These are phyloP conservation scores for Sipha maydis DNA, from an alignment of 2,888 invertebrate genomes.

Conservation along the genomic window DNA sequence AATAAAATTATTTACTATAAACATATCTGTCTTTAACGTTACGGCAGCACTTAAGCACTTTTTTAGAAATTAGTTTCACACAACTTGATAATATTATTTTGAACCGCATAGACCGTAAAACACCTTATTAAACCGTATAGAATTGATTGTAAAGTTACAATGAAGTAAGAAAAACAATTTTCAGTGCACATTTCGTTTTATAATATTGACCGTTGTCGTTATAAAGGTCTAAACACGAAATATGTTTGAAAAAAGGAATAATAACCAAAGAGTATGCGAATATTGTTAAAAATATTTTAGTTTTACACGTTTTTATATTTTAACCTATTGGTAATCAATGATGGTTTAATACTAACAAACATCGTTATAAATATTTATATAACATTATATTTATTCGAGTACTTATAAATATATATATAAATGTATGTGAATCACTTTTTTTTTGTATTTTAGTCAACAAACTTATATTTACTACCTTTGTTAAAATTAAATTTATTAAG, in stretches of 20 bases:
- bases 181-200: neutral
- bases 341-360: neutral
- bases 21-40: neutral
- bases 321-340: too few species aligned
- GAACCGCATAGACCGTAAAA: neutral
- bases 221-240: neutral
- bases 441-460: too few species aligned
- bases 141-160: constrained; percentile 22
- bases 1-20: neutral
- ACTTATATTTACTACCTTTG: too few species aligned
- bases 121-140: neutral
- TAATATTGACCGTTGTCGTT: neutral
- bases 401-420: too few species aligned
- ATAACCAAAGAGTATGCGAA: too few species aligned
- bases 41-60: neutral
- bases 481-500: too few species aligned
- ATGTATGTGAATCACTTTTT: too few species aligned
- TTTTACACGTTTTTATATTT: too few species aligned
- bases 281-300: neutral
- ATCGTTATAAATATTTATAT: neutral
- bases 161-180: constrained; percentile 10
- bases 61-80: neutral
- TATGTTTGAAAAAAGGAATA: neutral
- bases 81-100: neutral
- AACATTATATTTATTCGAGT: neutral